Evolutionary conservation across 2,888 invertebrate genomes (phyloP).

Genomic region (Acholoe squamosa): DNA sequence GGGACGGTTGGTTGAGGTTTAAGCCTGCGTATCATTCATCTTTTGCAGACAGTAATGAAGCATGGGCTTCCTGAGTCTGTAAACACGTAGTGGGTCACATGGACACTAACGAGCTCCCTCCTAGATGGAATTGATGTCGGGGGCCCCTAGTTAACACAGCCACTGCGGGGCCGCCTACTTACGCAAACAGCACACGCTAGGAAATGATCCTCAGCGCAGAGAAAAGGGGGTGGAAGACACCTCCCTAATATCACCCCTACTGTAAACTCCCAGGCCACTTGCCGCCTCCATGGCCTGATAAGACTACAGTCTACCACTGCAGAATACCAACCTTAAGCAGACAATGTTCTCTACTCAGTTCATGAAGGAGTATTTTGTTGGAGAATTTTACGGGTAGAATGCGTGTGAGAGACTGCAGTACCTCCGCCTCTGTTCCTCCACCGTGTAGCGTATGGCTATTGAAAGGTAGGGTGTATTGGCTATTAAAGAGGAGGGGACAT

Average conservation of each 20-base stretch:
- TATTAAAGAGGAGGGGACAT: too few relatives aligned
- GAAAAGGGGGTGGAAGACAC: not conserved
- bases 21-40: conserved; percentile 35
- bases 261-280: not conserved
- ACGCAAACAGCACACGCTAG: conserved; percentile 15
- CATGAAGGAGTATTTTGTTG: too few relatives aligned
- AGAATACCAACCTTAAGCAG: too few relatives aligned
- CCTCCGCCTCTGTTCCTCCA: too few relatives aligned
- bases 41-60: conserved; percentile 49
- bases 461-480: too few relatives aligned
- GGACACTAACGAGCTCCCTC: conserved; percentile 21
- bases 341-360: too few relatives aligned
- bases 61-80: conserved; percentile 6
- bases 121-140: not conserved
- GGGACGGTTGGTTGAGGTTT: conserved; percentile 37
- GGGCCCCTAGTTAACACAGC: conserved; percentile 1
- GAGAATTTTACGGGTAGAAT: too few relatives aligned
- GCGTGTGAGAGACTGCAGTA: too few relatives aligned
- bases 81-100: conserved; percentile 50
- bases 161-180: conserved; percentile 17
- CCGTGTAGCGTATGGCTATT: too few relatives aligned
- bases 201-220: not conserved
- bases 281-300: too few relatives aligned
- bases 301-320: too few relatives aligned
- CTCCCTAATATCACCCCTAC: conserved; percentile 29